Evolutionary conservation across 2,113 vertebrate genomes (phyloP), one percentile per base, ranked within the genome.

Genomic region (Jacana jacana): DNA sequence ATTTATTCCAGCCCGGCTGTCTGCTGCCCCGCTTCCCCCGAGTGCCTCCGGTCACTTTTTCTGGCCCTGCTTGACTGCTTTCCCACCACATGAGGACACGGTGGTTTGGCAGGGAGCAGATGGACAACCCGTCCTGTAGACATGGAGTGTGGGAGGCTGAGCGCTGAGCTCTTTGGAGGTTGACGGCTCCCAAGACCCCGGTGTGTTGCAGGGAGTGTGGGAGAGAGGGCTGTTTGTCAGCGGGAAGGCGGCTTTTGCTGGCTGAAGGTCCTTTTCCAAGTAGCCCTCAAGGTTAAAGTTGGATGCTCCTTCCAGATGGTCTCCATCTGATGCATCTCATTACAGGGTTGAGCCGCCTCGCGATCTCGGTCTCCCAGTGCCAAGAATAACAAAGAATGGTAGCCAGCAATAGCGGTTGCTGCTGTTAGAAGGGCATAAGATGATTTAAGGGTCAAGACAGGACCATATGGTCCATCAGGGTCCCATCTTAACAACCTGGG

Each of bases 231-330:
- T 83, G 69, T 51, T 94, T 93, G 85, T 86, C 48, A 5, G 54
- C 19, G 25, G 94, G 95, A 96, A 93, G 95, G 88, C 17, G 3
- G 51, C 66, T 82, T 91, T 94, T 31, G 4, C 77, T 81, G 68
- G 82, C 72, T 94, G 94, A 96, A 98, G 97, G 97, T 97, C 95
- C 85, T 98, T 97, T 97, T 94, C 81, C 88, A 93, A 97, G 90
- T 96, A 97, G 91, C 84, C 95, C 95, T 97, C 97, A 98, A 98
- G 98, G 98, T 98, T 98, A 98, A 98, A 96, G 97, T 97, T 97
- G 96, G 97, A 97, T 96, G 95, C 95, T 97, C 81, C 92, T 97
- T 98, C 98, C 98, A 98, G 97, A 98, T 98, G 98, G 97, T 97
- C 97, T 97, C 97, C 95, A 97, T 98, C 97, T 97, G 96, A 97